Conservation (phyloP, 2,888 invertebrate species). For the Drosophila peninsularis region DNA sequence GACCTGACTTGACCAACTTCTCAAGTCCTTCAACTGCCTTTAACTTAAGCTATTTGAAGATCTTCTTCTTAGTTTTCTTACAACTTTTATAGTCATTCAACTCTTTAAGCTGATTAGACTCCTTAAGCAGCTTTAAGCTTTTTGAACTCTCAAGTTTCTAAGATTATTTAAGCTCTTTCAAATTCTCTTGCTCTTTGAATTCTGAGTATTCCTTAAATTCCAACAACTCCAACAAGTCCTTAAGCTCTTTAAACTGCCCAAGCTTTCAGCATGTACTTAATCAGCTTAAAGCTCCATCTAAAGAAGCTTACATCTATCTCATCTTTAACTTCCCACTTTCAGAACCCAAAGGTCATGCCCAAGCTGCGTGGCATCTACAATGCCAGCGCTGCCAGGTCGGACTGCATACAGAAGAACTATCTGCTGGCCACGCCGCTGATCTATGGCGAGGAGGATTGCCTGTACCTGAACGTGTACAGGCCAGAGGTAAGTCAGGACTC, state of each 20-base stretch:
- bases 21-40: not conserved
- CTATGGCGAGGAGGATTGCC: slow-evolving; percentile 85
- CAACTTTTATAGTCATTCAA: no score
- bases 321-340: not conserved
- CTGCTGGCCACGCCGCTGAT: slow-evolving; percentile 80
- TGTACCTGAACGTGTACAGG: slow-evolving; percentile 85
- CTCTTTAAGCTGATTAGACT: not conserved
- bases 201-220: no score
- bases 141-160: no score
- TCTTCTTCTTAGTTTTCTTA: no score
- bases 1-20: not conserved
- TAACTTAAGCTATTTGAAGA: no score
- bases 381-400: slow-evolving; percentile 81
- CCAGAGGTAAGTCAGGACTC: slow-evolving; percentile 45
- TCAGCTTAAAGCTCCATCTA: not conserved
- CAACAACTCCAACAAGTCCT: no score
- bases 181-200: no score
- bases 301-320: no score
- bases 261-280: not conserved
- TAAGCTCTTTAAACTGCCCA: not conserved
- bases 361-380: slow-evolving; percentile 70
- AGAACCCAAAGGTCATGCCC: slow-evolving; percentile 81
- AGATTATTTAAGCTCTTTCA: no score
- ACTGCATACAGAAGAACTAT: slow-evolving; percentile 86
- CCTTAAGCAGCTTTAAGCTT: not conserved